Evolutionary conservation across 2,113 vertebrate species (phyloP), one percentile per base, ranked within the genome.

Genomic region (Alces alces): DNA sequence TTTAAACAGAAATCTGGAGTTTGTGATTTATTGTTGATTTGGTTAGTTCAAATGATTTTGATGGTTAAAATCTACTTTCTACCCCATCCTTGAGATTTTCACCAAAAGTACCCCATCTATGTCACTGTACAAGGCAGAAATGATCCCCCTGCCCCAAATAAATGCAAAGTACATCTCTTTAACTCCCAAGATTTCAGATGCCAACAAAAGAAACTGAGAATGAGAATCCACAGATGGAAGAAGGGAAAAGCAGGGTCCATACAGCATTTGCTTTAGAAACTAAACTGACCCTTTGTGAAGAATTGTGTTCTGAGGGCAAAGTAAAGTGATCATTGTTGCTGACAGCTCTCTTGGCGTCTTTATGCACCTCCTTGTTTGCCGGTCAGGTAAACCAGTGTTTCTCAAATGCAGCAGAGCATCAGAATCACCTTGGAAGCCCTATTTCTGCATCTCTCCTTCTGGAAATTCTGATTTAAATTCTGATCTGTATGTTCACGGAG

Each of bases 1-100:
- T 97, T 98, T 96, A 97, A 98, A 98, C 97, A 97, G 95, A 97
- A 98, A 97, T 97, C 95, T 97, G 89, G 78, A 97, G 58, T 96
- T 98, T 98, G 92, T 97, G 97, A 98, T 97, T 97, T 98, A 94
- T 96, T 97, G 93, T 98, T 97, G 96, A 97, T 96, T 97, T 96
- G 86, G 97, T 96, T 97, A 96, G 90, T 89, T 88, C 52, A 92
- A 96, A 94, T 96, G 73, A 95, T 98, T 97, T 90, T 92, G 87
- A 97, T 95, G 73, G 89, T 50, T 83, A 85, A 96, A 96, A 80
- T 50, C 78, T 95, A 97, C 83, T 93, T 98, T 97, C 58, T 9
- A 83, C 36, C 30, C 78, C 25, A 93, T 94, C 70, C 78, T 96
- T 93, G 83, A 95, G 61, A 93, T 86, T 95, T 93, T 96, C 83